Base-by-base conservation (phyloP, 2,888 invertebrate species). In the Conops quadrifasciatus region DNA sequence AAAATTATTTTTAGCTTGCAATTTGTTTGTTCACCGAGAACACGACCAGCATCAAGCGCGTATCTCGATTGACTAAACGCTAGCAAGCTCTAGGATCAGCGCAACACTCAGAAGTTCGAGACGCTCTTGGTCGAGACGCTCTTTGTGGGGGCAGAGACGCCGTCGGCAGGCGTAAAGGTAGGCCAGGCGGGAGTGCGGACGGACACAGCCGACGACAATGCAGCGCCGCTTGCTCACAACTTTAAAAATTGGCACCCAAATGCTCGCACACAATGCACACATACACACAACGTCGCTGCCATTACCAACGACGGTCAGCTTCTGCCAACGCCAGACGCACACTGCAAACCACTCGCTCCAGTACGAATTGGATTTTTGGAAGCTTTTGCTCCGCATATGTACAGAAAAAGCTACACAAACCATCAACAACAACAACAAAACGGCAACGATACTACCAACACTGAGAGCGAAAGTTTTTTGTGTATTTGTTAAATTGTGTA, bases 31-130 rank as follows among this genome's bases (percentile, higher is more conserved):
- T 77, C 77, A 79, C 77, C 80, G 79, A 80, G 83, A 84, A 83
- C 83, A 83, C 85, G 82, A 85, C 86, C 84, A 83, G 80, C 81
- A 82, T 81, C 85, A 83, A 84, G 85, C 83, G 83, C 85, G 85
- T 84, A 83, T 82, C 82, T 85, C 85, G 85, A 86, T 85, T 84
- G 83, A 86, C 85, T 86, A 85, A 86, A 80, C 80, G 80, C 80
- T 81, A 84, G 82, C 81, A 81, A 82, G 81, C 79, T 82, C 80
- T 84, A 85, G 85, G 85, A 85, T 83, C 79, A 78, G 78, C 79
- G 77, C 77, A 78, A 74, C 74, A 77, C 78, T 79, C 76, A 81
- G 59, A 28, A 36, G 53, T 59, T 59, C 16, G 60, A 13, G 24
- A 21, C 60, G 28, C 47, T 68, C 19, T 2, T 21, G 24, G 16